Conservation (phyloP, 1,140 invertebrate genomes). For the Drosophila serrata region DNA sequence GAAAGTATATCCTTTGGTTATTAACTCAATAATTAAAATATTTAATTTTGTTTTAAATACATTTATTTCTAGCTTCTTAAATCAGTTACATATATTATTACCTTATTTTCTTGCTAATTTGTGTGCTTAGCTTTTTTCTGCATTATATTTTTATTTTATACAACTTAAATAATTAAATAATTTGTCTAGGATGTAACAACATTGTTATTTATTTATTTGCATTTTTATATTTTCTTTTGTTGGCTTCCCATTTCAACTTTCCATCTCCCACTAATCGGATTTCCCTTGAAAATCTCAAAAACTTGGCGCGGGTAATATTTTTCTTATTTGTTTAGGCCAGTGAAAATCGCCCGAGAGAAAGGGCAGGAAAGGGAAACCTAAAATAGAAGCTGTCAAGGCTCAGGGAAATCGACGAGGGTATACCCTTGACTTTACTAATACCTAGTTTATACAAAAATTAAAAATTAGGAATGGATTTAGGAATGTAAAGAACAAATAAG, state of each 20-base stretch:
- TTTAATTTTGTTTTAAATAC: too few species aligned
- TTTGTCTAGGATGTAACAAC: conserved; percentile 1
- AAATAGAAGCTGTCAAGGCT: neutral
- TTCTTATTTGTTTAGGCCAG: conserved; percentile 28
- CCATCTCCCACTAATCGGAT: conserved; percentile 28
- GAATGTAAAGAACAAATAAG: too few species aligned
- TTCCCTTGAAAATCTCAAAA: conserved; percentile 23
- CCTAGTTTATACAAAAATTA: neutral
- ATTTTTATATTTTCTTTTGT: neutral
- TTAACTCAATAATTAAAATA: neutral
- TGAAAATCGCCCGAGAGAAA: neutral
- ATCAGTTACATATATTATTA: neutral
- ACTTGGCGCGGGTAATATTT: conserved; percentile 4
- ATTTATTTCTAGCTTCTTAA: neutral
- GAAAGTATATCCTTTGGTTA: neutral
- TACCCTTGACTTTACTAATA: neutral
- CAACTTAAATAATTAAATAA: neutral
- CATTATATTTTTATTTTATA: neutral
- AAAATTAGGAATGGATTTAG: neutral
- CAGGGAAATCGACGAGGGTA: neutral
- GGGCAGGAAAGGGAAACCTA: neutral
- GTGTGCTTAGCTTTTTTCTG: neutral
- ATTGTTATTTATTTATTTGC: neutral
- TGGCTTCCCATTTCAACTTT: conserved; percentile 11
- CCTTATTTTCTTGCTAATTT: neutral